Conservation (phyloP, 2,888 invertebrate species). For the Patella depressa region DNA sequence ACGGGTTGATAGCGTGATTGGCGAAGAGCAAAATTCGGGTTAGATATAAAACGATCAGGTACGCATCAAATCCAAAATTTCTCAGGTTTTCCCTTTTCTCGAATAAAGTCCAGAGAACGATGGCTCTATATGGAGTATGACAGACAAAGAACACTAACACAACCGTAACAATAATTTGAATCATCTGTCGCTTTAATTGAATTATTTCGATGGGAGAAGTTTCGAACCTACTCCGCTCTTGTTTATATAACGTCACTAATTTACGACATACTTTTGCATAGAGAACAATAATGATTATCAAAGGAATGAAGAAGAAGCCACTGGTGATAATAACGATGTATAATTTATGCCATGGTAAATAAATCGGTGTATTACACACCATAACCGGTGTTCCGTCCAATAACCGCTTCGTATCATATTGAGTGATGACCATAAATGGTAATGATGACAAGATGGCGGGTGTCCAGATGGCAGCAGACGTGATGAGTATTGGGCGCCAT, state of each 20-base stretch:
- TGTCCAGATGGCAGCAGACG: slow-evolving; percentile 68
- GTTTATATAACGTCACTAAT: slow-evolving; percentile 34
- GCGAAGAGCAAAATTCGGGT: slow-evolving; percentile 39
- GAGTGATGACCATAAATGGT: slow-evolving; percentile 86
- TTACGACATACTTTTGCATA: slow-evolving; percentile 75
- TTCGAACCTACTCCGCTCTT: slow-evolving; percentile 33
- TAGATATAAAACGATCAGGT: slow-evolving; percentile 39
- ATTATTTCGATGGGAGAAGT: slow-evolving; percentile 39
- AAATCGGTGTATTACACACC: slow-evolving; percentile 86
- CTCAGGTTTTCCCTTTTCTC: slow-evolving; percentile 22
- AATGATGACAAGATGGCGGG: slow-evolving; percentile 71
- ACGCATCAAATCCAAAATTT: slow-evolving; percentile 31
- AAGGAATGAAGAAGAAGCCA: slow-evolving; percentile 87
- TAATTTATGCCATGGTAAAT: slow-evolving; percentile 76
- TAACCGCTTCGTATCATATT: slow-evolving; percentile 81
- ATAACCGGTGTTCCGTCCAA: slow-evolving; percentile 79
- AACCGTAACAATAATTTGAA: slow-evolving; percentile 42
- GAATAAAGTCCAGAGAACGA: slow-evolving; percentile 40
- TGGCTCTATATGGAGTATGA: slow-evolving; percentile 42
- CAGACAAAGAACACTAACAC: slow-evolving; percentile 46
- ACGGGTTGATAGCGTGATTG: slow-evolving; percentile 46
- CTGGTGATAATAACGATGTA: slow-evolving; percentile 87
- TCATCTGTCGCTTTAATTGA: slow-evolving; percentile 40
- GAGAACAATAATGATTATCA: slow-evolving; percentile 84
- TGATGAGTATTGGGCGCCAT: slow-evolving; percentile 62